These are phyloP conservation scores for Plectrocnemia conspersa DNA, from an alignment of 1,140 invertebrate species.

Conservation along the genomic window DNA sequence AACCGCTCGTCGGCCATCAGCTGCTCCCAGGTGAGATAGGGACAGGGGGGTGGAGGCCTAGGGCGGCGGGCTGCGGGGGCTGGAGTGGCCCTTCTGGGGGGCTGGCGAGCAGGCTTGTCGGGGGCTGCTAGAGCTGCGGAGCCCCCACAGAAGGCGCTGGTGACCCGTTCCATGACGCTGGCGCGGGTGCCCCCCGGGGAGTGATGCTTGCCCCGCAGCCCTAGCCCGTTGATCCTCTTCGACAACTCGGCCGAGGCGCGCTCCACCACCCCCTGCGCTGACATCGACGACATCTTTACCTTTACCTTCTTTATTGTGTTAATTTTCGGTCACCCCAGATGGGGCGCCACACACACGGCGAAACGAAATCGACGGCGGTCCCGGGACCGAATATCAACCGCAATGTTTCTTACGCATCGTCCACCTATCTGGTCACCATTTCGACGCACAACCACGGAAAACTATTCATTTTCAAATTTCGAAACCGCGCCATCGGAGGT, in stretches of 20 bases:
- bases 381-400: background rate
- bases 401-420: background rate
- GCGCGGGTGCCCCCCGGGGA: conserved; percentile 46
- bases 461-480: background rate
- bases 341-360: conserved; percentile 32
- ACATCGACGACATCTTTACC: conserved; percentile 57
- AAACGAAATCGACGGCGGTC: conserved; percentile 37
- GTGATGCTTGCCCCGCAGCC: conserved; percentile 66
- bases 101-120: conserved; percentile 30
- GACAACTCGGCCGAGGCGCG: conserved; percentile 81
- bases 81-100: conserved; percentile 34
- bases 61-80: conserved; percentile 39
- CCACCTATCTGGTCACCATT: background rate
- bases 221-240: conserved; percentile 80
- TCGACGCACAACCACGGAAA: background rate
- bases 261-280: conserved; percentile 78
- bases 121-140: conserved; percentile 44
- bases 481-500: background rate
- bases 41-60: conserved; percentile 43
- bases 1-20: conserved; percentile 80
- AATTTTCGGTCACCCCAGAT: conserved; percentile 38
- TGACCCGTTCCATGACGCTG: conserved; percentile 78
- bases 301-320: conserved; percentile 49
- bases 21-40: conserved; percentile 65
- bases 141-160: conserved; percentile 74